Evolutionary conservation across 2,888 invertebrate species (phyloP).

Genomic region (Troilus luridus): DNA sequence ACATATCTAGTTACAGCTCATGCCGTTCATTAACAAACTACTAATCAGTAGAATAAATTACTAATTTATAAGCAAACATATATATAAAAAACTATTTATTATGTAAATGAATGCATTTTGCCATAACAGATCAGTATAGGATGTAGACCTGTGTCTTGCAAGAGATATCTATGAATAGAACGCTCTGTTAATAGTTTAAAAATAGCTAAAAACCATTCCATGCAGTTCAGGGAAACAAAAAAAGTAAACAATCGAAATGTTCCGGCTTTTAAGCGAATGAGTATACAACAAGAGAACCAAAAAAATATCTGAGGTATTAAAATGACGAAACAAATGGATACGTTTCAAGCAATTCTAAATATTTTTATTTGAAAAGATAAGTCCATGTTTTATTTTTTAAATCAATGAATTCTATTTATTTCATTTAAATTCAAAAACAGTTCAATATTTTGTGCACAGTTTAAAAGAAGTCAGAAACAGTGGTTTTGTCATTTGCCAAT

Average conservation of each 20-base stretch:
- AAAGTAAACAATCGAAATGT: not conserved
- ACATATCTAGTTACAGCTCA: not conserved
- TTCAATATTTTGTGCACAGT: too few relatives aligned
- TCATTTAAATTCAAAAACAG: too few relatives aligned
- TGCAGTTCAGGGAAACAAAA: not conserved
- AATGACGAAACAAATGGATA: not conserved
- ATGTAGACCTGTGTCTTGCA: too few relatives aligned
- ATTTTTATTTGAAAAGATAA: too few relatives aligned
- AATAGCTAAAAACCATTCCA: not conserved
- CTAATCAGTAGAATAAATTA: not conserved
- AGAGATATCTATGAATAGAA: not conserved
- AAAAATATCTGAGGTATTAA: not conserved
- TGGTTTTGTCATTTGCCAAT: too few relatives aligned
- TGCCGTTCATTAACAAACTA: not conserved
- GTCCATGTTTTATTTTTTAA: too few relatives aligned
- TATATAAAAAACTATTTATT: not conserved
- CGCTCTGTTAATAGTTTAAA: not conserved
- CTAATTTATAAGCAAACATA: not conserved
- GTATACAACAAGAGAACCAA: not conserved
- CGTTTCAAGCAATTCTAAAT: not conserved
- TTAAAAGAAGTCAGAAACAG: too few relatives aligned
- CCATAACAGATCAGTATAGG: not conserved
- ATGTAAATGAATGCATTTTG: not conserved
- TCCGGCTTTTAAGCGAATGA: not conserved
- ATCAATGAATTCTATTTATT: too few relatives aligned